Percentiles rank a stretch among this genome's conserved stretches.
Conservation (phyloP, 2,797 vertebrate species). For the Hippopotamyrus pictus region DNA sequence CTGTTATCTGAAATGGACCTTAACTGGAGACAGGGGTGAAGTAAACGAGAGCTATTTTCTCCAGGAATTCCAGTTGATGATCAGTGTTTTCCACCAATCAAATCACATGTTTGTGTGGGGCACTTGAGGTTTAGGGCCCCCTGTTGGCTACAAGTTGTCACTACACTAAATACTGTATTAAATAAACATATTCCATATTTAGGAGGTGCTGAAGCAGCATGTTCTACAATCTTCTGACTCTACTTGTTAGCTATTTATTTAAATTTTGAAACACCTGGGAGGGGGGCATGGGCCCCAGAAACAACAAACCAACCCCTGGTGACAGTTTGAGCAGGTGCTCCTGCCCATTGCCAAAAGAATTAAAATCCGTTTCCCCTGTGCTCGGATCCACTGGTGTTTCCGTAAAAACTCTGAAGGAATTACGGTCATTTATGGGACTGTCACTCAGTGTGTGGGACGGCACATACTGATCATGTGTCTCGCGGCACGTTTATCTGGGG, state of each 20-base stretch:
- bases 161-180: background rate
- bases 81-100: background rate
- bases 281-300: background rate
- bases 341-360: slow-evolving; percentile 5
- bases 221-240: background rate
- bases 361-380: slow-evolving; percentile 2
- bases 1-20: background rate
- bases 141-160: background rate
- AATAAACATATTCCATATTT: background rate
- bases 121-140: background rate
- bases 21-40: background rate
- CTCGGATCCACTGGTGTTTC: background rate
- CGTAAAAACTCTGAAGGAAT: background rate
- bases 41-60: background rate
- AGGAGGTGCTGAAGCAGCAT: background rate
- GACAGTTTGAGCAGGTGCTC: background rate
- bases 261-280: background rate
- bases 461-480: background rate
- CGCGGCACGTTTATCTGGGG: background rate
- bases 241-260: background rate
- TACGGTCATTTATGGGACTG: slow-evolving; percentile 17
- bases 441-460: background rate
- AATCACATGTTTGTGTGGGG: background rate
- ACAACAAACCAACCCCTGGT: background rate
- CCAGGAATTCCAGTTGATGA: background rate